phyloP scores from a whole-genome alignment of 2,797 vertebrate genomes.

The Leptoclinus maculatus region DNA sequence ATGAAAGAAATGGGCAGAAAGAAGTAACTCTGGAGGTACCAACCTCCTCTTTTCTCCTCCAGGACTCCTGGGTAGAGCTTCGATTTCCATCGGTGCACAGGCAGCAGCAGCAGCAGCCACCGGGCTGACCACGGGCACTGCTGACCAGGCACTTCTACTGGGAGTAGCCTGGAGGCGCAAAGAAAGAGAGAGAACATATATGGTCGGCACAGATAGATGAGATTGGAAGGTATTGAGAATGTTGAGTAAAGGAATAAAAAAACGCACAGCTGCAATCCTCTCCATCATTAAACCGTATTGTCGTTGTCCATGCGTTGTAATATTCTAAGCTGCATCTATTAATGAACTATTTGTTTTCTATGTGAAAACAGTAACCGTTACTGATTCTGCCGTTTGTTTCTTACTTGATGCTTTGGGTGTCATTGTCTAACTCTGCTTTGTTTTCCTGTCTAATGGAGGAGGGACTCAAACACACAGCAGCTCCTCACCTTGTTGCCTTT shows the following conservation, averaged over 20 bases:
- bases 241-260: not conserved
- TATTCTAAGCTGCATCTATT: not conserved
- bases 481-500: constrained; percentile 84
- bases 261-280: not conserved
- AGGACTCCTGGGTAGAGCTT: constrained; percentile 89
- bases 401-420: not conserved
- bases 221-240: not conserved
- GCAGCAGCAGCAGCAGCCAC: constrained; percentile 79
- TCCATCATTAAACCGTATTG: not conserved
- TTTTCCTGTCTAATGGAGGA: not conserved
- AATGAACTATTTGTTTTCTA: too few relatives aligned
- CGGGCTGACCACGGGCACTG: constrained; percentile 79
- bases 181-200: not conserved
- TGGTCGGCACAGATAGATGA: not conserved
- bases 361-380: not conserved
- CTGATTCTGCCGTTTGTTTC: not conserved
- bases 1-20: not conserved
- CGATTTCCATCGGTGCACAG: constrained; percentile 88
- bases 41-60: constrained; percentile 92
- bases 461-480: not conserved
- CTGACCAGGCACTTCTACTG: constrained; percentile 78
- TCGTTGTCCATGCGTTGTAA: not conserved
- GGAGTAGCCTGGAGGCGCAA: constrained; percentile 76
- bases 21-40: constrained; percentile 38
- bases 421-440: not conserved